Base-by-base conservation (phyloP, 2,113 vertebrate species). In the Callocephalon fimbriatum region DNA sequence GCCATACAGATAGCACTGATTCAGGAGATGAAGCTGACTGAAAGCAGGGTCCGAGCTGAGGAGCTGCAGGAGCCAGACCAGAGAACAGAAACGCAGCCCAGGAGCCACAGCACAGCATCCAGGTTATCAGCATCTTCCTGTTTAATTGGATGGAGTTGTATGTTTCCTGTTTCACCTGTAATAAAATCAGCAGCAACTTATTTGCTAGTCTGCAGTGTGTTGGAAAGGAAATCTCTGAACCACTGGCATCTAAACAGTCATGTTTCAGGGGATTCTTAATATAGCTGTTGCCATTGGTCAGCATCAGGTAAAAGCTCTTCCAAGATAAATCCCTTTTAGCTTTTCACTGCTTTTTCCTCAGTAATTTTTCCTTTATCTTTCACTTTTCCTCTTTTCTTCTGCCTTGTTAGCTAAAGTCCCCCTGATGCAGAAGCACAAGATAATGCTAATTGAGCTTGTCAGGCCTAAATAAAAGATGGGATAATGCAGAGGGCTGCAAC, bases 381-480 rank as follows among this genome's bases (percentile, higher is more conserved):
- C 93, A 42, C 35, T 80, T 59, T 38, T 53, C 50, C 48, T 76
- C 59, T 82, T 76, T 79, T 76, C 82, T 88, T 51, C 85, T 70
- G 86, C 66, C 77, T 50, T 95, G 92, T 84, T 91, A 91, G 92
- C 73, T 77, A 21, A 73, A 83, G 66, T 53, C 72, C 62, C 84
- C 89, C 96, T 12, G 35, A 81, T 72, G 92, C 93, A 91, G 83
- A 76, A 78, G 84, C 81, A 61, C 62, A 83, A 88, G 90, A 71
- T 95, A 91, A 97, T 70, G 75, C 89, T 95, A 97, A 98, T 89
- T 97, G 76, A 95, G 86, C 83, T 94, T 96, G 90, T 97, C 86
- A 95, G 89, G 71, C 93, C 76, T 95, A 90, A 97, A 94, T 93
- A 93, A 96, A 97, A 97, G 87, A 93, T 77, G 96, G 82, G 42